phyloP scores from a whole-genome alignment of 1,140 invertebrate species.

The Lanistes nyassanus region DNA sequence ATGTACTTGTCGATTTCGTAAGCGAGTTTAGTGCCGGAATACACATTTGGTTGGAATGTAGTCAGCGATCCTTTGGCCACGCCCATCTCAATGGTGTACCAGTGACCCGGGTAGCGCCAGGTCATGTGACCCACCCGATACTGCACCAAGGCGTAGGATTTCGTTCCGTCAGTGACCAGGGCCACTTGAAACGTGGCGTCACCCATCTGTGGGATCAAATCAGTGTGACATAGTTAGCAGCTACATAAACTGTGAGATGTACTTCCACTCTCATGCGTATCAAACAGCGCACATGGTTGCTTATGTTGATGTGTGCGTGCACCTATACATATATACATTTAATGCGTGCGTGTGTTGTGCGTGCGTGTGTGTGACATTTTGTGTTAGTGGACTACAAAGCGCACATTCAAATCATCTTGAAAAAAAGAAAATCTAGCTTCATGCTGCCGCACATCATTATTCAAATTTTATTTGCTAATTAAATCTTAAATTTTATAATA shows the following conservation, averaged over 20 bases:
- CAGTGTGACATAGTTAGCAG: background rate
- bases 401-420: no score
- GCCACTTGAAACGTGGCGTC: conserved; percentile 15
- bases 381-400: no score
- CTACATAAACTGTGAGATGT: background rate
- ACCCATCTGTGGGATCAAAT: background rate
- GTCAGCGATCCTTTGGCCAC: background rate
- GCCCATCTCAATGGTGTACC: conserved; percentile 7
- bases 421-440: no score
- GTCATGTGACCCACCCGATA: background rate
- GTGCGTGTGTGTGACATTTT: no score
- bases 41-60: conserved; percentile 1
- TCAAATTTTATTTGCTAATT: no score
- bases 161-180: conserved; percentile 2
- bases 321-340: no score
- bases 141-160: conserved; percentile 11
- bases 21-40: background rate
- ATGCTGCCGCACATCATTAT: no score
- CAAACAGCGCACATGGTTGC: background rate
- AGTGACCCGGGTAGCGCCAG: background rate
- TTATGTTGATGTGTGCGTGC: background rate
- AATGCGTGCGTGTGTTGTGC: no score
- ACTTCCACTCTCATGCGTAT: no score
- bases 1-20: background rate
- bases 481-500: no score